Evolutionary conservation across 1,140 invertebrate genomes (phyloP), one percentile per base, ranked within the genome.

Genomic region (Hestina assimilis): DNA sequence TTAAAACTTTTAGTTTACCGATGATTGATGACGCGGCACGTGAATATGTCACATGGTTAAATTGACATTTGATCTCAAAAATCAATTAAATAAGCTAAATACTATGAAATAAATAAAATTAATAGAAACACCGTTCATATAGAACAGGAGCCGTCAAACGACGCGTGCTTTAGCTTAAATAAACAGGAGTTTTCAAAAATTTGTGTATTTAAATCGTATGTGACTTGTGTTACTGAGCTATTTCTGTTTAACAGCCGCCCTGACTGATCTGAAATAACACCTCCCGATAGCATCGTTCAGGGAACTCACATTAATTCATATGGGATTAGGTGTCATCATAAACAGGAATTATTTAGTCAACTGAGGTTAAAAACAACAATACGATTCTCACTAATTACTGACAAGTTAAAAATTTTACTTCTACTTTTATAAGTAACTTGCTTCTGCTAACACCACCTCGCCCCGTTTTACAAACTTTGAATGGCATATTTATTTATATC

Each of bases 311-410:
- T 84, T 84, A 83, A 84, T 87, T 85, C 78, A 87, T 85, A 83
- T 69, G 81, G 84, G 84, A 87, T 87, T 84, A 82, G 83, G 74
- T 87, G 83, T 88, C 85, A 83, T 86, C 85, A 86, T 88, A 88
- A 88, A 88, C 80, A 86, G 75, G 79, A 82, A 81, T 83, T 84
- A 87, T 87, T 87, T 82, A 83, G 75, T 80, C 84, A 73, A 76
- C 70, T 83, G 79, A 80, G 78, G 83, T 84, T 82, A 82, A 80
- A 78, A 84, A 75, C 78, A 83, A 83, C 75, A 83, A 69, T 64
- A 65, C 66, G 47, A 38, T 57, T 55, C 15, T 46, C 55, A 47
- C 62, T 67, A 69, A 74, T 64, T 71, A 66, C 61, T 33, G 17
- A 14, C 12, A 50, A 50, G 23, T 17, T n/a, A n/a, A n/a, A n/a